These are phyloP conservation scores for Hyalella azteca DNA, from an alignment of 2,888 invertebrate genomes.

Conservation along the genomic window DNA sequence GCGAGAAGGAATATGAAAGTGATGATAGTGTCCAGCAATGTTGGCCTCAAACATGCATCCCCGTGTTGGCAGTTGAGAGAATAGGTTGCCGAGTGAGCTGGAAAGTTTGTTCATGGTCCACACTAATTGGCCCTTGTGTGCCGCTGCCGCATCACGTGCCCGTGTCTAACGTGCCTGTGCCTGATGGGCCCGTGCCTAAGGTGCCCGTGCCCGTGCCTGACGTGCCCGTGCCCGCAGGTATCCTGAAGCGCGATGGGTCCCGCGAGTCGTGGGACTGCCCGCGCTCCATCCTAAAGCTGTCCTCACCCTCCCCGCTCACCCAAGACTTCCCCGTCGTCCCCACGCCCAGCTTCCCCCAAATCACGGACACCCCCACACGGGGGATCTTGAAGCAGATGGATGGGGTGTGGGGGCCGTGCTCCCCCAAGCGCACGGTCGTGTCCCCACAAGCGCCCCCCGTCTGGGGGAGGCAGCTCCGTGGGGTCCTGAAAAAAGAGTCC, in stretches of 20 bases:
- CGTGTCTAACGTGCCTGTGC: too few relatives aligned
- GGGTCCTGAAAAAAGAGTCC: conserved; percentile 56
- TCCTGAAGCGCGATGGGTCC: conserved; percentile 53
- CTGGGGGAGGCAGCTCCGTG: conserved; percentile 44
- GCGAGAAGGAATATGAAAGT: too few relatives aligned
- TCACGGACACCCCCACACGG: conserved; percentile 10
- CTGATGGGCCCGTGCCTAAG: too few relatives aligned
- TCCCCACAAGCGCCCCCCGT: conserved; percentile 51
- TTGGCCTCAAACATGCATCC: too few relatives aligned
- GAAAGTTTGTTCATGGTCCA: too few relatives aligned
- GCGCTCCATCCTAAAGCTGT: conserved; percentile 29
- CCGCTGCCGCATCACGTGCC: too few relatives aligned
- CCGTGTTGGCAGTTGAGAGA: too few relatives aligned
- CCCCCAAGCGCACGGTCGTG: conserved; percentile 49
- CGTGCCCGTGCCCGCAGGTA: too few relatives aligned
- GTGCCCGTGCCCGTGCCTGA: too few relatives aligned
- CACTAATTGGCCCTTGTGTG: too few relatives aligned
- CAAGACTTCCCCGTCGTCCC: not conserved
- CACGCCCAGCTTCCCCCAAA: not conserved
- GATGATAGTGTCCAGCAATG: too few relatives aligned
- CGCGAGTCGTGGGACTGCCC: conserved; percentile 34
- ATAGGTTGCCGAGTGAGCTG: too few relatives aligned
- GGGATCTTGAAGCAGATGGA: conserved; percentile 46
- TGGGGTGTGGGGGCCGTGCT: conserved; percentile 46
- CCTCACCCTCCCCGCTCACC: not conserved